Base-by-base conservation (phyloP, 2,113 vertebrate species). In the Atractosteus spatula region DNA sequence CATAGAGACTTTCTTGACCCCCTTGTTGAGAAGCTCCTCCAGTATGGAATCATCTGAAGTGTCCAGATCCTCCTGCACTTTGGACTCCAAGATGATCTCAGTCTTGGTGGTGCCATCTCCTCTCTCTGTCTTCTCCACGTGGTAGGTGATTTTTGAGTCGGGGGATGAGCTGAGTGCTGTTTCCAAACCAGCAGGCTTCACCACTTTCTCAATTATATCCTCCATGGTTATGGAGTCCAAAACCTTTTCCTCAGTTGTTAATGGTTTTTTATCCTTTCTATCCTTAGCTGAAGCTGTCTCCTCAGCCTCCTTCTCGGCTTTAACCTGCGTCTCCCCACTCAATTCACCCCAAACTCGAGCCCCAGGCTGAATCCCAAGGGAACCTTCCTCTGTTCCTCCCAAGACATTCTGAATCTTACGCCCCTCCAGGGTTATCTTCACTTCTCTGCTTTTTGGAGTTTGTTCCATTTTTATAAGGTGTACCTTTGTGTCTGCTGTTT, bases 161-260 rank as follows among this genome's bases (percentile, higher is more conserved):
- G 90, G 89, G 3, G 90, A 79, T 3, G 80, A 43, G 71, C 78
- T 82, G 44, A 78, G 57, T 64, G 81, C 80, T 45, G 83, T 75
- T 41, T 94, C 90, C 2, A 84, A 79, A 55, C 89, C 89, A 5
- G 91, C 89, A 70, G 96, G 89, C 64, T 91, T 94, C 0, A 94
- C 91, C 55, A 95, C 91, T 73, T 91, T 94, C 82, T 94, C 91
- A 59, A 99, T 92, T 41, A 97, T 94, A 55, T 95, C 94, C 70
- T 92, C 84, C n/a, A 91, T 84, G 73, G 81, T 85, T 65, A 87
- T 83, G 0, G 82, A 59, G 61, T 91, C 85, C 63, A 90, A 80
- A 16, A 80, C 72, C 66, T 80, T 87, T 71, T 85, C 85, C 68
- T 88, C 81, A 76, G 66, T 70, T 68, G 77, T 70, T 43, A 55